A percentile compares a stretch with the other conserved stretches of the same genome.
These are phyloP conservation scores for Anhinga anhinga DNA, from an alignment of 2,113 vertebrate species.

Conservation along the genomic window DNA sequence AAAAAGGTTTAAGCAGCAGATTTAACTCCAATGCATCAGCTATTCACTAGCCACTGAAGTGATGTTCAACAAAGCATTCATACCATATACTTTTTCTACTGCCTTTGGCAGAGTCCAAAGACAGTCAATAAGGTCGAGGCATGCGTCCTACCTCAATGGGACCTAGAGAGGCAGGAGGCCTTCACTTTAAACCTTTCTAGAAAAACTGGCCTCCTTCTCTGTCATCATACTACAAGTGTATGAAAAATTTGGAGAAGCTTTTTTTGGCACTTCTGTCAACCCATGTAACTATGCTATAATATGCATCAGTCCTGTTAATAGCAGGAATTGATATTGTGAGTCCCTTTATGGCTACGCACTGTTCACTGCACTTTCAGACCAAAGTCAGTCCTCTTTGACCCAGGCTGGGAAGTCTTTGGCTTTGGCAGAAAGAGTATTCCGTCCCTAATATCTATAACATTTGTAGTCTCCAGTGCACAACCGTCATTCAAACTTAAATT, in stretches of 20 bases:
- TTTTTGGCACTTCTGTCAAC: not conserved
- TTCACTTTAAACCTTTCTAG: not conserved
- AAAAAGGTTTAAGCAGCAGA: not conserved
- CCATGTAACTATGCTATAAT: not conserved
- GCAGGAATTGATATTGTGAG: not conserved
- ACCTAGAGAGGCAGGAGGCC: not conserved
- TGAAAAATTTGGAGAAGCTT: not conserved
- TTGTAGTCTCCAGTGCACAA: not conserved
- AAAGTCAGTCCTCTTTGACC: not conserved
- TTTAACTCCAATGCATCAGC: not conserved
- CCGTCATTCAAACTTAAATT: not conserved
- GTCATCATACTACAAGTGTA: not conserved
- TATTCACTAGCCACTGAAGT: not conserved
- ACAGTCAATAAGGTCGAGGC: not conserved
- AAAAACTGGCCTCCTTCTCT: not conserved
- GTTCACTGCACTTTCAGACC: not conserved
- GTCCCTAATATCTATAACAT: not conserved
- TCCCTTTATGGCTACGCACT: not conserved
- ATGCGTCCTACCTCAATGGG: not conserved
- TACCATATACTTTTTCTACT: not conserved
- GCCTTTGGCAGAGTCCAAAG: not conserved
- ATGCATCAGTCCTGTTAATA: not conserved
- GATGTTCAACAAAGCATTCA: not conserved
- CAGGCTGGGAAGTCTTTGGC: not conserved
- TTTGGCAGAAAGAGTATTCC: not conserved